These are phyloP conservation scores for Acanthis flammea DNA, from an alignment of 2,797 vertebrate species.

Conservation along the genomic window DNA sequence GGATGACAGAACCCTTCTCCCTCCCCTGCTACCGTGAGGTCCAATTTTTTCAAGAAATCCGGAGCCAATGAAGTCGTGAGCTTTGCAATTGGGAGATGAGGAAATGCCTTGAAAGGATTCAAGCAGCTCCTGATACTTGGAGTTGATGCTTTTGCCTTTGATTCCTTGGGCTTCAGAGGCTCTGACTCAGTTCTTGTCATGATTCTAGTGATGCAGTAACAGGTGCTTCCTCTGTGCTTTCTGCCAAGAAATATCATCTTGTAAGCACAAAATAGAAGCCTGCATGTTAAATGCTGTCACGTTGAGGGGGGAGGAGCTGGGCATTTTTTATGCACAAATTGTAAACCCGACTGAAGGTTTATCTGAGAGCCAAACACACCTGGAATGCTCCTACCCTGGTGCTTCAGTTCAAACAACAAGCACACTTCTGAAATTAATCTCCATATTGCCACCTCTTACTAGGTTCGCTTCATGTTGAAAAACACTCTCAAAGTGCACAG, in stretches of 20 bases:
- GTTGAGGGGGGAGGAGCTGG: background rate
- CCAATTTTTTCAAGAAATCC: background rate
- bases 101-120: background rate
- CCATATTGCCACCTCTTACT: background rate
- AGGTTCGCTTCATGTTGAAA: rapidly evolving
- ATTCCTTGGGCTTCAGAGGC: background rate
- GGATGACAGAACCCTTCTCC: background rate
- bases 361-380: background rate
- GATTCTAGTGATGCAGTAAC: slow-evolving; percentile 7
- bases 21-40: background rate
- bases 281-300: background rate
- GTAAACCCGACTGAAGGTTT: background rate
- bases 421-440: background rate
- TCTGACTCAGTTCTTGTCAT: slow-evolving; percentile 17
- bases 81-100: background rate
- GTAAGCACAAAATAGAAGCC: background rate
- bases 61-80: background rate
- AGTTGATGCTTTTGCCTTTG: background rate
- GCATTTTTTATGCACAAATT: background rate
- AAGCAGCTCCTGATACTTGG: background rate
- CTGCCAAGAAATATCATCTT: slow-evolving; percentile 29
- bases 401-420: background rate
- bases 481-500: background rate
- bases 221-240: slow-evolving; percentile 36
- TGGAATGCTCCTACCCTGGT: background rate